Evolutionary conservation across 2,113 vertebrate genomes (phyloP).

Genomic region (Pseudonaja textilis): DNA sequence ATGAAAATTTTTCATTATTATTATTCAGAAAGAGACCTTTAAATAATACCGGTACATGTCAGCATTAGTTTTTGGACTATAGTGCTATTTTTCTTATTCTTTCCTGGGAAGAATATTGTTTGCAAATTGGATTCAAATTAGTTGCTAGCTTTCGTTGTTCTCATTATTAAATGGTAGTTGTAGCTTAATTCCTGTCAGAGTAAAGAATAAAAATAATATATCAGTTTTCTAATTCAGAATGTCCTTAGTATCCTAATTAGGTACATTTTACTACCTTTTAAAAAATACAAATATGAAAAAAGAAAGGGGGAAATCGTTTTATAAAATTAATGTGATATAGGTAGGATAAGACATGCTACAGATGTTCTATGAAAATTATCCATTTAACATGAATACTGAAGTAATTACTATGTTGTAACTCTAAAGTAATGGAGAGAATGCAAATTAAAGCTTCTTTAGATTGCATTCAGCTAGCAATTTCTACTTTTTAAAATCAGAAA

Average conservation of each 20-base stretch:
- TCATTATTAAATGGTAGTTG: neutral
- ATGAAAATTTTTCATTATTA: neutral
- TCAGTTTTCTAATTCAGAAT: neutral
- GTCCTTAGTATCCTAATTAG: neutral
- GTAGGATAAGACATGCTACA: slow-evolving; percentile 51
- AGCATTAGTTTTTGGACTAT: neutral
- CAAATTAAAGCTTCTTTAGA: slow-evolving; percentile 52
- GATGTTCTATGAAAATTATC: slow-evolving; percentile 57
- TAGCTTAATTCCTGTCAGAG: neutral
- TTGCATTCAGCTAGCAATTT: slow-evolving; percentile 31
- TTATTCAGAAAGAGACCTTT: neutral
- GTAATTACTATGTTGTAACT: slow-evolving; percentile 63
- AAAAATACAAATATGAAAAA: neutral
- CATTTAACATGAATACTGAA: slow-evolving; percentile 55
- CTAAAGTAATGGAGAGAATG: slow-evolving; percentile 50
- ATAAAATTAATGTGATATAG: slow-evolving; percentile 38
- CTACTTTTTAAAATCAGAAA: neutral
- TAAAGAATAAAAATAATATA: neutral
- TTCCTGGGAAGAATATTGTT: neutral
- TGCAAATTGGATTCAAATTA: neutral
- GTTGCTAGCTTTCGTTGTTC: neutral
- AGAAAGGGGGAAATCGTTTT: slow-evolving; percentile 18
- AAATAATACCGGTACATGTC: neutral
- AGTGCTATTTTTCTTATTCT: neutral
- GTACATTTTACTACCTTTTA: neutral